Base-by-base conservation (phyloP, 1,140 invertebrate species). In the Zaprionus camerounensis region DNA sequence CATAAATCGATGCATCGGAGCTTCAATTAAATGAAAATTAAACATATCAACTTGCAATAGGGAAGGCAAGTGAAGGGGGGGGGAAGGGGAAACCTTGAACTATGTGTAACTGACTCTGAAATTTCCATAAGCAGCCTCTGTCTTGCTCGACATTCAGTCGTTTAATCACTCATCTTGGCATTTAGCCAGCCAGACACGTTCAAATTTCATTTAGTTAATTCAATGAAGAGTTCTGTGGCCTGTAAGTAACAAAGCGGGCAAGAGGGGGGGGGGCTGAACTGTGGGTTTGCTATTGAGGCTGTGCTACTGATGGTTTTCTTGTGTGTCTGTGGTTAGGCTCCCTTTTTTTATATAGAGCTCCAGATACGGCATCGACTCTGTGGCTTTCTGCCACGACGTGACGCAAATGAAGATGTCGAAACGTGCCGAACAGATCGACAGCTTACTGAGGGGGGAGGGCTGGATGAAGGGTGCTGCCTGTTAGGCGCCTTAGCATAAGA, bases 141-240 rank as follows among this genome's bases (percentile, higher is more conserved):
- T 53, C 55, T 12, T 9, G 17, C 38, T 51, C 12, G 56, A n/a
- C 67, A 34, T 57, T 51, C 55, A 71, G 61, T 55, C 59, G 36
- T 55, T 69, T 65, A 70, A 64, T 71, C 76, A 70, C 62, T 66
- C 62, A 28, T 49, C 66, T 46, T 59, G 38, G 36, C 76, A 75
- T 78, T 70, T 53, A 64, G 71, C 51, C 67, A 57, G 66, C 57
- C 59, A 69, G 67, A 78, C 84, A 88, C 78, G 85, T 90, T 90
- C 71, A 72, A 88, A 85, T 88, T 90, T 90, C 81, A 88, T 90
- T 88, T 81, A 76, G 68, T 90, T 90, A 90, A 90, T 90, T 81
- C 78, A 71, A 74, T 77, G 67, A 77, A 71, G 68, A 76, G 68
- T 61, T 71, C 34, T 46, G 31, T 59, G 36, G 34, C 36, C 56